Evolutionary conservation across 1,140 invertebrate species (phyloP).

Genomic region (Hylaeus volcanicus): DNA sequence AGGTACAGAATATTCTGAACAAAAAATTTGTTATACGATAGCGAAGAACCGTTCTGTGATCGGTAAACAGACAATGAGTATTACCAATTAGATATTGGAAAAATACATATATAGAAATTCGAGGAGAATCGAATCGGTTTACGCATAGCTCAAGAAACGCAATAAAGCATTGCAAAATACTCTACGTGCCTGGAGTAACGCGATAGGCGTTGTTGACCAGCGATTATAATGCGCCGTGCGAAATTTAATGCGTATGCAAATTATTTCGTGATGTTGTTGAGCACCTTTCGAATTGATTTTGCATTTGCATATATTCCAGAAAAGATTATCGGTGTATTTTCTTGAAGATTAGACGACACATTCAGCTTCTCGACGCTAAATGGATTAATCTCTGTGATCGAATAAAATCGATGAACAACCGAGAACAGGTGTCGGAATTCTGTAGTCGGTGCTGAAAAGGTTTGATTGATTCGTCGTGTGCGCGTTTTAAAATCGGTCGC

Average conservation of each 20-base stretch:
- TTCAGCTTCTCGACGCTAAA: too few relatives aligned
- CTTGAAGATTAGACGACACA: neutral
- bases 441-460: too few relatives aligned
- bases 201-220: conserved; percentile 20
- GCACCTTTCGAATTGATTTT: conserved; percentile 3
- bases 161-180: conserved; percentile 15
- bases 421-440: too few relatives aligned
- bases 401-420: too few relatives aligned
- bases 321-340: conserved; percentile 11
- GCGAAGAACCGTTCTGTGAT: too few relatives aligned
- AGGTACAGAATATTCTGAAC: too few relatives aligned
- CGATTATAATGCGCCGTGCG: conserved; percentile 7
- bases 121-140: neutral
- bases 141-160: neutral
- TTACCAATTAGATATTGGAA: too few relatives aligned
- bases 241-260: conserved; percentile 16
- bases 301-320: conserved; percentile 28
- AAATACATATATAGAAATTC: neutral
- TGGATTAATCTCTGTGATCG: too few relatives aligned
- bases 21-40: too few relatives aligned
- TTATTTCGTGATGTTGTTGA: neutral
- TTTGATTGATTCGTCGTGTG: too few relatives aligned
- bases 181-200: conserved; percentile 12
- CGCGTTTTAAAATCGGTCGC: too few relatives aligned
- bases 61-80: too few relatives aligned